Evolutionary conservation across 2,888 invertebrate species (phyloP), one percentile per base, ranked within the genome.

Genomic region (Rotaria magnacalcarata): DNA sequence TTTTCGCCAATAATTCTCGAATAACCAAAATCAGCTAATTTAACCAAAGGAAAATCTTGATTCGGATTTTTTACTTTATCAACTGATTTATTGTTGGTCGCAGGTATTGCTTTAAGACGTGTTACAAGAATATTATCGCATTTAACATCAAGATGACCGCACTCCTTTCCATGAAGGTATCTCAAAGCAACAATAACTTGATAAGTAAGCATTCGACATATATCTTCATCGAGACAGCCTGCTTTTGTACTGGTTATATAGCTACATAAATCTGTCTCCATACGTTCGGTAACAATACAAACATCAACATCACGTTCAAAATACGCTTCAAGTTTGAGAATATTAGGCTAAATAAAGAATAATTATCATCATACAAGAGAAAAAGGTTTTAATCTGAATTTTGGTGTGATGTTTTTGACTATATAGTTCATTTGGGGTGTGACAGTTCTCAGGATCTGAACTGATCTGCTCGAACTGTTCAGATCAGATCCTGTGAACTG

Each of bases 71-170:
- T 7, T 10, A 21, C 47, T 47, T 47, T 24, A 19, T 24, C 10
- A 10, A 10, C 1, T 19, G 8, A 1, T 8, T 43, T 41, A 47
- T 43, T 10, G 7, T 21, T 75, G 8, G 5, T 24, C 0, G 3
- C 3, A 7, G 7, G 43, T 80, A 8, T 5, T 24, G 80, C n/a
- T 80, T 47, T 24, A 47, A 80, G 80, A 10, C 14, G 14, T n/a
- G 47, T 14, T 7, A 47, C 0, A 2, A 80, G 47, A 47, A 80
- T 47, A 80, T 47, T 47, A 24, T 80, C 80, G 47, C 99, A 99
- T 88, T 92, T 92, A 88, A 92, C 89, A 88, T 92, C 92, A 89
- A 99, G 99, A 92, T 99, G 99, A 47, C 47, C 47, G 47, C 43
- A 47, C 7, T 80, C 10, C 1, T 43, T 80, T 24, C 21, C 80